Evolutionary conservation across 2,113 vertebrate genomes (phyloP).

Genomic region (Hippocampus comes): DNA sequence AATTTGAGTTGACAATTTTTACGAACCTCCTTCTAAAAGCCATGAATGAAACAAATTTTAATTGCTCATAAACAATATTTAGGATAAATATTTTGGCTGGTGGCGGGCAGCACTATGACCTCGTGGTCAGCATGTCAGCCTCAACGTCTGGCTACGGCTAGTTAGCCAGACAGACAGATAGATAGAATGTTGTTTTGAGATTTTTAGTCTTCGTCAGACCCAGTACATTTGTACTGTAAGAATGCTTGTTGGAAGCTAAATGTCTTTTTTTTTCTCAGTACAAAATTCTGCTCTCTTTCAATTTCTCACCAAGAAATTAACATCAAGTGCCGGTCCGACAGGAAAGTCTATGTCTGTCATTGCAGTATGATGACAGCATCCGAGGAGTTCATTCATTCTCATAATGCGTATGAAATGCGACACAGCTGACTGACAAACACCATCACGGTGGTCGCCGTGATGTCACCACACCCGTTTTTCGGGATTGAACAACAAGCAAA

Average conservation of each 20-base stretch:
- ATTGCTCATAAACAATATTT: too few relatives aligned
- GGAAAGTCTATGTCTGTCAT: not conserved
- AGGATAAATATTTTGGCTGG: too few relatives aligned
- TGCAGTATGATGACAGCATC: not conserved
- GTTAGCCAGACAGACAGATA: too few relatives aligned
- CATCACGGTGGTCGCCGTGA: constrained; percentile 24
- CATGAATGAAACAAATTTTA: too few relatives aligned
- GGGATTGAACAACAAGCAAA: constrained; percentile 39
- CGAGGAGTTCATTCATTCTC: not conserved
- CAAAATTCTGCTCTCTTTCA: not conserved
- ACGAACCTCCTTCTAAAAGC: too few relatives aligned
- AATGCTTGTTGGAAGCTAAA: constrained; percentile 28
- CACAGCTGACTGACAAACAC: constrained; percentile 12
- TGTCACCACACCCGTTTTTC: constrained; percentile 27
- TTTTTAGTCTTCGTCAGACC: too few relatives aligned
- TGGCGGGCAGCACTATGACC: too few relatives aligned
- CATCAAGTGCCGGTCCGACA: not conserved
- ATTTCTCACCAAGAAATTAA: not conserved
- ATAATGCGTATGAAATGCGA: not conserved
- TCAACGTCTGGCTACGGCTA: too few relatives aligned
- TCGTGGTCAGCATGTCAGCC: too few relatives aligned
- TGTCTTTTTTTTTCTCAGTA: not conserved
- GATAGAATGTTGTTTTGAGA: too few relatives aligned
- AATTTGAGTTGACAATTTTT: too few relatives aligned
- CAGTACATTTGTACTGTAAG: not conserved